These are phyloP conservation scores for Megaceryle torquata DNA, from an alignment of 2,113 vertebrate genomes.

Conservation along the genomic window DNA sequence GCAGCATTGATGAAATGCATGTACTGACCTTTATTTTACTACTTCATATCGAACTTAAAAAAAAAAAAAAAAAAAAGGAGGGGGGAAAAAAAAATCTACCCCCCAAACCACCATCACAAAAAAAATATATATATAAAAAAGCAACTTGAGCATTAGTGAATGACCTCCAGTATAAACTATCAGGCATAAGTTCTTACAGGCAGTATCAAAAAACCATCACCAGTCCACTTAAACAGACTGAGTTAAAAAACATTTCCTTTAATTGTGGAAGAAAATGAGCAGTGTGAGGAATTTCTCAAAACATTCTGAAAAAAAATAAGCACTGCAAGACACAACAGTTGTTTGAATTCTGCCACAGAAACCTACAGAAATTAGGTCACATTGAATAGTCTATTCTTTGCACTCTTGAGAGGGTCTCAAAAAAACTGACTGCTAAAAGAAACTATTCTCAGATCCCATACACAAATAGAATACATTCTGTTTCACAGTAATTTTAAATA, in stretches of 20 bases:
- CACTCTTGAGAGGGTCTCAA: not conserved
- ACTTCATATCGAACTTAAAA: not conserved
- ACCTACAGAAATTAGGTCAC: not conserved
- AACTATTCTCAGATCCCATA: not conserved
- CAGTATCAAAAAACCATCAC: not conserved
- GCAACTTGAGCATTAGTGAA: not conserved
- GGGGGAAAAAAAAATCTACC: not conserved
- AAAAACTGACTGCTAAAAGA: not conserved
- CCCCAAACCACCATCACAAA: too few species aligned
- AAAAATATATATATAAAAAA: not conserved
- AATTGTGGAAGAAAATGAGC: not conserved
- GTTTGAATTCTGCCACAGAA: not conserved
- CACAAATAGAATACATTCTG: not conserved
- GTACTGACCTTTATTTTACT: not conserved
- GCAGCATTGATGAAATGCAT: not conserved
- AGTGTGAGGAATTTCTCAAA: not conserved
- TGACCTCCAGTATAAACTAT: not conserved
- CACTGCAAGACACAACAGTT: not conserved
- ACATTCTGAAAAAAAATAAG: not conserved
- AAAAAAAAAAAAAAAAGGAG: too few species aligned
- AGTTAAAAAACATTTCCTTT: not conserved
- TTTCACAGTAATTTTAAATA: not conserved
- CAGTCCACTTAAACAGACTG: not conserved
- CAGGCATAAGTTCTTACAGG: not conserved
- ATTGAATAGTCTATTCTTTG: not conserved